Evolutionary conservation across 2,797 vertebrate species (phyloP), one percentile per base, ranked within the genome.

Genomic region (Malacoctenus gilli): DNA sequence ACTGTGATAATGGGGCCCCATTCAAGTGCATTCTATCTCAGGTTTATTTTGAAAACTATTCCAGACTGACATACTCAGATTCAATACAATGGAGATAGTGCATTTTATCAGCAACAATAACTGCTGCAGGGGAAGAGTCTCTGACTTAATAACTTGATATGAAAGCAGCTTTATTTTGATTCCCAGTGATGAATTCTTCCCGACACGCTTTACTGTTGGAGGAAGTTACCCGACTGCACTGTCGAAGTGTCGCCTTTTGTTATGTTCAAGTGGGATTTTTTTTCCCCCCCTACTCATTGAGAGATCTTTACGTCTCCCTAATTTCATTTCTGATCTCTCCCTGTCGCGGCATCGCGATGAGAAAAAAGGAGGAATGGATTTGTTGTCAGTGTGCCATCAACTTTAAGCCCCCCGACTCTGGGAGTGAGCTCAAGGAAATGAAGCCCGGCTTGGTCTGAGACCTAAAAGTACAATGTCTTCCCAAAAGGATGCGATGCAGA

Each of bases 301-400:
- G 44, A 81, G 75, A 71, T 75, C 60, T 76, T 60, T 69, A 57
- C 65, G 63, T 75, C 64, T 76, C 69, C 83, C 55, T 85, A 82
- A 87, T 89, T 87, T 87, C 39, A 73, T 73, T 61, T 87, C 70
- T 84, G 85, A 86, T 87, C 76, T 41, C 42, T 68, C 60, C 80
- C 74, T 61, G 56, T 59, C 31, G 23, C 57, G 9, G 46, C 39
- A 5, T 20, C 19, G 59, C 56, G 37, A 57, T 31, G 47, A 43
- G 59, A 42, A 75, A 64, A 70, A 36, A 21, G 58, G 32, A 55
- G 59, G 38, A 55, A 71, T 43, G 58, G 69, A 82, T 79, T 80
- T 80, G 72, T 80, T 84, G 80, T 85, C 74, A 75, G 59, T 14
- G 28, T n/a, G 43, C 50, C 56, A 57, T 87, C 78, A 78, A 57